A percentile compares a stretch with the other conserved stretches of the same genome.
Conservation (phyloP, 2,888 invertebrate species). For the Tinea pellionella region DNA sequence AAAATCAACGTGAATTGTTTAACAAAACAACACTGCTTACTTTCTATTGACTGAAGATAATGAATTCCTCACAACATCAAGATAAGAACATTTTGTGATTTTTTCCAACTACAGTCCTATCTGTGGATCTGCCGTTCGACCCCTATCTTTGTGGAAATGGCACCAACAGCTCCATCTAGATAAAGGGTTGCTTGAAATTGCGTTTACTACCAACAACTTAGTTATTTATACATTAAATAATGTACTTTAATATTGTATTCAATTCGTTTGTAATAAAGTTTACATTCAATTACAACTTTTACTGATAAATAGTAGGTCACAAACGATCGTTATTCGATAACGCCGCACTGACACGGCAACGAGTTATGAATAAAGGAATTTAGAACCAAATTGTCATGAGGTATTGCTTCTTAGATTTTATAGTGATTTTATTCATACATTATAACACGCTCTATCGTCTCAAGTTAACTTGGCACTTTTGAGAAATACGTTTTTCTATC, state of each 20-base stretch:
- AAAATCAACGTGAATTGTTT: too few relatives aligned
- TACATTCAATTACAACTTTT: not conserved
- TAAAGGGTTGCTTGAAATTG: conserved; percentile 50
- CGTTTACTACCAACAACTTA: not conserved
- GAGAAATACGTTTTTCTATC: too few relatives aligned
- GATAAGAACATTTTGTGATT: not conserved
- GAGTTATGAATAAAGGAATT: conserved; percentile 6
- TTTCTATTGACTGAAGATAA: not conserved
- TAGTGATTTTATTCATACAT: too few relatives aligned
- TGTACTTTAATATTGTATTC: not conserved
- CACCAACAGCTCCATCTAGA: conserved; percentile 52
- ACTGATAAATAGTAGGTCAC: not conserved
- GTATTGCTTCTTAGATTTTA: too few relatives aligned
- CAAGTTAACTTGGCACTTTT: too few relatives aligned
- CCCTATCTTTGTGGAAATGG: conserved; percentile 19
- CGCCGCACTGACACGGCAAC: conserved; percentile 20
- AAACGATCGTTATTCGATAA: conserved; percentile 51
- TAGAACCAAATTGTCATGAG: not conserved
- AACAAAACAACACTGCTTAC: too few relatives aligned
- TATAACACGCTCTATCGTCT: too few relatives aligned
- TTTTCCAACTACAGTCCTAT: not conserved
- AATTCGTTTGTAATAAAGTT: not conserved
- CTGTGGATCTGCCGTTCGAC: not conserved
- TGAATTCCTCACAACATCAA: not conserved
- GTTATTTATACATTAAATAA: not conserved